Evolutionary conservation across 1,140 invertebrate genomes (phyloP).

Genomic region (Bombus superbus): DNA sequence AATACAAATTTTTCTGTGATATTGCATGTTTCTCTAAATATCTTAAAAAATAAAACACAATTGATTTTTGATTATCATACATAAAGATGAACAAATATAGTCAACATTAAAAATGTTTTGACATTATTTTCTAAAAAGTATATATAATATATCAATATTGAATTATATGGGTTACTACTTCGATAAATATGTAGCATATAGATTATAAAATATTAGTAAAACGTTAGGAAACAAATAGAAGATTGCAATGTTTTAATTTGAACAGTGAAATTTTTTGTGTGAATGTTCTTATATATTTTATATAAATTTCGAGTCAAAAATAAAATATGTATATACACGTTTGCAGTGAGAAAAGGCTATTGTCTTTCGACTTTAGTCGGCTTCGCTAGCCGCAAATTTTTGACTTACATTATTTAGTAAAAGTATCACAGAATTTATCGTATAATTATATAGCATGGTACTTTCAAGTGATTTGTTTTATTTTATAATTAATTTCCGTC

Average conservation of each 20-base stretch:
- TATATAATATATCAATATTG: neutral
- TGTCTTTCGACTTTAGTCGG: neutral
- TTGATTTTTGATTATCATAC: neutral
- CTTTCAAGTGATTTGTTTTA: conserved; percentile 6
- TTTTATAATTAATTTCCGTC: neutral
- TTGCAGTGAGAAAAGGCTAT: neutral
- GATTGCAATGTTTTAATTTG: neutral
- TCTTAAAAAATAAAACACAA: neutral
- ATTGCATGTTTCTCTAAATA: neutral
- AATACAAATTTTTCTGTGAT: conserved; percentile 11
- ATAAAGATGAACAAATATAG: neutral
- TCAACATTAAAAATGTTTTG: neutral
- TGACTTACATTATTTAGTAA: conserved; percentile 7
- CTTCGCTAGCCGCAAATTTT: neutral
- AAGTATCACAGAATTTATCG: conserved; percentile 43
- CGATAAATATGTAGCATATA: neutral
- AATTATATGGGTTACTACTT: neutral
- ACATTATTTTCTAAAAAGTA: neutral
- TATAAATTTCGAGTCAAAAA: neutral
- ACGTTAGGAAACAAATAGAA: neutral
- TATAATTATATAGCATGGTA: conserved; percentile 23
- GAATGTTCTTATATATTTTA: neutral
- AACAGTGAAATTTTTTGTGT: neutral
- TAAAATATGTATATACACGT: conserved; percentile 2
- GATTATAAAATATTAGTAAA: neutral